Conservation (phyloP, 2,113 vertebrate genomes). For the Scartelaos histophorus region DNA sequence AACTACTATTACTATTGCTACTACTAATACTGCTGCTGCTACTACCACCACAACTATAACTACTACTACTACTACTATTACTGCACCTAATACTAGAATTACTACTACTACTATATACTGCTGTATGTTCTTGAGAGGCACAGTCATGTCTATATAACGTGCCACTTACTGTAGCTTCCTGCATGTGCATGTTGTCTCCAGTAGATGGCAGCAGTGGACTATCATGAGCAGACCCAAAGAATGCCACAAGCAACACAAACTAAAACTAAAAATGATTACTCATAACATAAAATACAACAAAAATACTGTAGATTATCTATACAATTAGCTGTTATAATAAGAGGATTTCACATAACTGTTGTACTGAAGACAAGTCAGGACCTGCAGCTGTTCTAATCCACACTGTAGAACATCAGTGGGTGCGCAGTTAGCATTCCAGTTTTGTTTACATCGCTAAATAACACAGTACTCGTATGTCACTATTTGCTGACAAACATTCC, state of each 20-base stretch:
- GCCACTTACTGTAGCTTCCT: too few relatives aligned
- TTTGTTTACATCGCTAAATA: neutral
- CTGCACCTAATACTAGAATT: too few relatives aligned
- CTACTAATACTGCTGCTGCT: too few relatives aligned
- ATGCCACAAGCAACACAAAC: neutral
- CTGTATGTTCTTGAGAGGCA: too few relatives aligned
- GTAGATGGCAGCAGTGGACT: constrained; percentile 45
- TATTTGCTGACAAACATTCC: neutral
- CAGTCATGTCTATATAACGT: too few relatives aligned
- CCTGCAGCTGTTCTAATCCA: constrained; percentile 34
- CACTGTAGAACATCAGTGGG: constrained; percentile 14
- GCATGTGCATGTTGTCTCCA: constrained; percentile 24
- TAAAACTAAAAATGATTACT: neutral
- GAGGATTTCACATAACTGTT: neutral
- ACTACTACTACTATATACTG: too few relatives aligned
- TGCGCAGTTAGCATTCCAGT: neutral
- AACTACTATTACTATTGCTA: too few relatives aligned
- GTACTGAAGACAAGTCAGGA: constrained; percentile 34
- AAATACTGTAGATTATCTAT: too few relatives aligned
- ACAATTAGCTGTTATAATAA: neutral
- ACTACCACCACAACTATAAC: too few relatives aligned
- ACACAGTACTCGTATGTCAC: neutral
- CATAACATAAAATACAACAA: too few relatives aligned
- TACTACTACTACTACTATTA: too few relatives aligned
- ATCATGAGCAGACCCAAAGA: neutral